These are phyloP conservation scores for Heliothis peltigera DNA, from an alignment of 2,888 invertebrate genomes.

Conservation along the genomic window DNA sequence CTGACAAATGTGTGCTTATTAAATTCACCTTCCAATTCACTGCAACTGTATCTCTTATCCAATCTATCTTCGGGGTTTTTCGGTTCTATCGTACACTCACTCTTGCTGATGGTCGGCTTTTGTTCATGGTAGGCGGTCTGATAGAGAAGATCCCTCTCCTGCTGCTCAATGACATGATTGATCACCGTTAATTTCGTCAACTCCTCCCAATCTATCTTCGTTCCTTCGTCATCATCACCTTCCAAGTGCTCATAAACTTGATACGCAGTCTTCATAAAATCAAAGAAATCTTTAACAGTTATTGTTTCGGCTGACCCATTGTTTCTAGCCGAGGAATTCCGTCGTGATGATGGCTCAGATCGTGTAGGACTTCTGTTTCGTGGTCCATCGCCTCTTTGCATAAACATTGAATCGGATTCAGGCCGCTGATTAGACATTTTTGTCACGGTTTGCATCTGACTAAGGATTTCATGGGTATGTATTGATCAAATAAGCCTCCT, in stretches of 20 bases:
- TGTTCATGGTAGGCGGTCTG: slow-evolving; percentile 77
- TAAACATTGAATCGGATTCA: slow-evolving; percentile 84
- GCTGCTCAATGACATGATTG: slow-evolving; percentile 85
- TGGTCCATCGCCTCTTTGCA: slow-evolving; percentile 74
- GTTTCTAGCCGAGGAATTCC: slow-evolving; percentile 70
- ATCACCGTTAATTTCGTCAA: slow-evolving; percentile 86
- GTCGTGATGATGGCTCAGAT: slow-evolving; percentile 70
- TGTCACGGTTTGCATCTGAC: slow-evolving; percentile 36
- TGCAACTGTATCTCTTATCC: slow-evolving; percentile 81
- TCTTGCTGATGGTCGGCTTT: slow-evolving; percentile 79
- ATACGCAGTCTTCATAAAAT: slow-evolving; percentile 93
- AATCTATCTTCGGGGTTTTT: slow-evolving; percentile 71
- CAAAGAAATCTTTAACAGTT: slow-evolving; percentile 92
- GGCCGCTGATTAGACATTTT: slow-evolving; percentile 81
- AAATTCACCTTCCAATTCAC: slow-evolving; percentile 85
- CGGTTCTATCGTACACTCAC: slow-evolving; percentile 77
- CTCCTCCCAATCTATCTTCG: slow-evolving; percentile 88
- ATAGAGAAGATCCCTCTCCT: slow-evolving; percentile 83
- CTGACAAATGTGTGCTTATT: too few species aligned
- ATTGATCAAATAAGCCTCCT: slow-evolving; percentile 76
- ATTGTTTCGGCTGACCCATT: slow-evolving; percentile 89
- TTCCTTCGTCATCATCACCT: slow-evolving; percentile 82
- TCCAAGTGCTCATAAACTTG: slow-evolving; percentile 90
- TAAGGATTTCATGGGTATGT: slow-evolving; percentile 50
- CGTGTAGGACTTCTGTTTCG: slow-evolving; percentile 70